phyloP scores from a whole-genome alignment of 2,113 vertebrate species.

The Scopus umbretta region DNA sequence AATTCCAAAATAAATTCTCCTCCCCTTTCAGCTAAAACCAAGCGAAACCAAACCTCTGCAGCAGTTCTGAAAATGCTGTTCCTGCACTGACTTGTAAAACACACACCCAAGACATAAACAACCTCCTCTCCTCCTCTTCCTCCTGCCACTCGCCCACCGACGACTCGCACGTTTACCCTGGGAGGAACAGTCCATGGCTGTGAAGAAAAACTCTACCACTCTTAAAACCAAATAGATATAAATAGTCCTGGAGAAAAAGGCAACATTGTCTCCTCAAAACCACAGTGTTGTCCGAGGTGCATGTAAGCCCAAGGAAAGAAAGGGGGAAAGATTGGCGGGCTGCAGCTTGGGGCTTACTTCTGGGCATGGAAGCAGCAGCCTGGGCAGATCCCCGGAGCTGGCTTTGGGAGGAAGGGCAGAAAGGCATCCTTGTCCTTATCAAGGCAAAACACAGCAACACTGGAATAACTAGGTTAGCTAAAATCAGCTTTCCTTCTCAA shows the following conservation, averaged over 20 bases:
- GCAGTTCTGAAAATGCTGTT: neutral
- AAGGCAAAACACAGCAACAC: neutral
- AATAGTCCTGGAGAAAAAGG: neutral
- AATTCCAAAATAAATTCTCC: neutral
- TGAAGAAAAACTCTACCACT: neutral
- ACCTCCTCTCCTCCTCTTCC: neutral
- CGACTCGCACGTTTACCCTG: rapidly evolving
- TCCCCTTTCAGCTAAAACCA: neutral
- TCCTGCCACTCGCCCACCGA: neutral
- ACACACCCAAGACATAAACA: rapidly evolving
- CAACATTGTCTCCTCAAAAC: neutral
- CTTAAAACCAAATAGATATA: neutral
- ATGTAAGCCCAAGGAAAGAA: neutral
- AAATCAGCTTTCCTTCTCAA: neutral
- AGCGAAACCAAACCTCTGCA: neutral
- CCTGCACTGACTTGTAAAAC: neutral
- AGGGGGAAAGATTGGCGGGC: neutral
- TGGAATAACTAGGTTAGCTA: neutral
- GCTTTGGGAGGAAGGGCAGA: neutral
- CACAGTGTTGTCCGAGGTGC: neutral
- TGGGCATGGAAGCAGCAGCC: neutral
- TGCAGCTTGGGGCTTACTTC: neutral
- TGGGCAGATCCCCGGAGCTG: rapidly evolving
- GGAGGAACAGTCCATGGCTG: neutral
- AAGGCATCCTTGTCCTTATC: neutral